Evolutionary conservation across 1,140 invertebrate species (phyloP).

Genomic region (Pomacea maculata): DNA sequence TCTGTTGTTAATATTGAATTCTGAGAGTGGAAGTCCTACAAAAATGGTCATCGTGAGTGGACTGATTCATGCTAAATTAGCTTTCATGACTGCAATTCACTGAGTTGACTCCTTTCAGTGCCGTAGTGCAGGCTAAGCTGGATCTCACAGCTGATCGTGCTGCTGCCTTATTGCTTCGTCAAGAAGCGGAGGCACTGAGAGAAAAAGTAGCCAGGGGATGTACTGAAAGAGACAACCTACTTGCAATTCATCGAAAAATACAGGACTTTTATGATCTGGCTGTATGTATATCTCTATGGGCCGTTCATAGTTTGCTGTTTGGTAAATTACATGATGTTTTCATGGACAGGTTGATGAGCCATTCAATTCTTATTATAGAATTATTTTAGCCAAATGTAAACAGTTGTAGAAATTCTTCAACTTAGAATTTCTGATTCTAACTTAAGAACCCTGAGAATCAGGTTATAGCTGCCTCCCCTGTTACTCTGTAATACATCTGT

Average conservation of each 20-base stretch:
- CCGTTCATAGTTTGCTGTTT: background rate
- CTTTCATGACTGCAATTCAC: too few relatives aligned
- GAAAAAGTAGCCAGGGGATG: slow-evolving; percentile 33
- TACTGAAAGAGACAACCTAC: slow-evolving; percentile 36
- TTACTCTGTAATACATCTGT: too few relatives aligned
- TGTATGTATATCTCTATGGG: slow-evolving; percentile 25
- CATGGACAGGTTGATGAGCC: background rate
- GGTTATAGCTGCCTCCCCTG: too few relatives aligned
- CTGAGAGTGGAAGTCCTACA: too few relatives aligned
- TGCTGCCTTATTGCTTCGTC: slow-evolving; percentile 27
- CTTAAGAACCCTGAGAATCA: too few relatives aligned
- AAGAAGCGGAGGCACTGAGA: slow-evolving; percentile 32
- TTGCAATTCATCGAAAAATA: slow-evolving; percentile 44
- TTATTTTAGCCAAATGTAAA: background rate
- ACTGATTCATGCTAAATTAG: too few relatives aligned
- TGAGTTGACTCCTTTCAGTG: slow-evolving; percentile 20
- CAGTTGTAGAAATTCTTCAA: too few relatives aligned
- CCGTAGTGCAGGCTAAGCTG: slow-evolving; percentile 36
- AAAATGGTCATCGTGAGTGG: too few relatives aligned
- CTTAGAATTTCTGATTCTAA: too few relatives aligned
- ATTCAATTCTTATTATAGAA: background rate
- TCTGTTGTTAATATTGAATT: too few relatives aligned
- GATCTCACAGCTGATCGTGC: slow-evolving; percentile 34
- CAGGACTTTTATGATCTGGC: slow-evolving; percentile 48
- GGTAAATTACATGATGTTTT: background rate